These are phyloP conservation scores for Labeo calbasu DNA, from an alignment of 2,797 vertebrate species.

Conservation along the genomic window DNA sequence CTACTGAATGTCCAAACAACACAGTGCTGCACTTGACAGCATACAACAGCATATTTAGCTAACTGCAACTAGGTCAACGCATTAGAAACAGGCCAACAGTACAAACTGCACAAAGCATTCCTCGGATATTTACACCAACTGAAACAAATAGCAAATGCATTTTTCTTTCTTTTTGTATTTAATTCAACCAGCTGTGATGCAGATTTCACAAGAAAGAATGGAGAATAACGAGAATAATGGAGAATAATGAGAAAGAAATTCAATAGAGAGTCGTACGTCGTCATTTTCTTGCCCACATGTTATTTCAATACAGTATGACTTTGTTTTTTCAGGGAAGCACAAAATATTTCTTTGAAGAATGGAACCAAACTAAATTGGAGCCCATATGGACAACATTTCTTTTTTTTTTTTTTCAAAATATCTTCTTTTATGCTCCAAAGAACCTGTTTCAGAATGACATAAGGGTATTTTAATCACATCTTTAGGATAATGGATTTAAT, in stretches of 20 bases:
- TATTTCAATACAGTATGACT: neutral
- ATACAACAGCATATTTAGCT: neutral
- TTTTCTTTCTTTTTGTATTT: too few species aligned
- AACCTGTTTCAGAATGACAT: neutral
- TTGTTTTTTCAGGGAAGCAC: neutral
- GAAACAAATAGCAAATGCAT: neutral
- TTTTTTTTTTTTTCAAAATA: neutral
- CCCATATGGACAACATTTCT: neutral
- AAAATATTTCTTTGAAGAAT: neutral
- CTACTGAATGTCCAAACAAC: neutral
- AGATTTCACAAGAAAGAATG: neutral
- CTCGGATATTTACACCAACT: neutral
- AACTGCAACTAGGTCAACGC: neutral
- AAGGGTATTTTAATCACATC: neutral
- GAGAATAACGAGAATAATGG: neutral
- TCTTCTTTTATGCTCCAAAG: neutral
- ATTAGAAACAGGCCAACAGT: neutral
- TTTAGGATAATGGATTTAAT: neutral
- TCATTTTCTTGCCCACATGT: too few species aligned
- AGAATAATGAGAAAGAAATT: neutral
- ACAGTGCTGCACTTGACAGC: neutral
- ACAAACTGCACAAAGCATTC: conserved; percentile 6
- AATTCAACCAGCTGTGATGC: neutral
- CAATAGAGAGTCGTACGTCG: too few species aligned
- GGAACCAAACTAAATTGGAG: neutral